phyloP scores from a whole-genome alignment of 2,113 vertebrate species.

The Sialia sialis region DNA sequence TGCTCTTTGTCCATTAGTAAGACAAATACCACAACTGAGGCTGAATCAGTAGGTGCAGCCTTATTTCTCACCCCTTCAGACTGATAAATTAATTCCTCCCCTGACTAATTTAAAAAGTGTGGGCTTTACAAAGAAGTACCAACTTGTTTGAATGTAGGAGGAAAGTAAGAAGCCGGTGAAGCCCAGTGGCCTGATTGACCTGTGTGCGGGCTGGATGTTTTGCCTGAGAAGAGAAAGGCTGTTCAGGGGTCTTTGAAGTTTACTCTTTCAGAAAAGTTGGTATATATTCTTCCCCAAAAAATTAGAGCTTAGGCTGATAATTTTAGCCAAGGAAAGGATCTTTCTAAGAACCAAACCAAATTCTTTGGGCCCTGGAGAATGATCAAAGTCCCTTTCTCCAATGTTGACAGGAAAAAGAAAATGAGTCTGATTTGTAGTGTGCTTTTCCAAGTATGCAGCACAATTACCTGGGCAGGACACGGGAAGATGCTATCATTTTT shows the following conservation, averaged over 20 bases:
- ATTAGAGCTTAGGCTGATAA: not conserved
- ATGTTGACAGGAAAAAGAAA: not conserved
- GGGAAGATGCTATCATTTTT: not conserved
- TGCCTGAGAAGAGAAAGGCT: not conserved
- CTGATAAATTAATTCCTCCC: not conserved
- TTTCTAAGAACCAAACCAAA: not conserved
- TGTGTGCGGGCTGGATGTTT: not conserved
- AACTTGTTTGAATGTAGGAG: constrained; percentile 52
- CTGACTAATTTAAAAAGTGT: constrained; percentile 42
- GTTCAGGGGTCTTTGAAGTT: not conserved
- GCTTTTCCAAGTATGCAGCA: not conserved
- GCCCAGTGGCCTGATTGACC: not conserved
- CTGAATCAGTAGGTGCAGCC: not conserved
- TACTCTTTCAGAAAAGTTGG: constrained; percentile 7
- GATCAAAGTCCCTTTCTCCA: not conserved
- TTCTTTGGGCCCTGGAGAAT: not conserved
- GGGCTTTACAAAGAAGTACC: not conserved
- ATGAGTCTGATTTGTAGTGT: not conserved
- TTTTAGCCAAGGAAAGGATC: not conserved
- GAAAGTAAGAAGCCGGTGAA: constrained; percentile 34
- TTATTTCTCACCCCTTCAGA: constrained; percentile 24
- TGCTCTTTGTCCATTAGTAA: not conserved
- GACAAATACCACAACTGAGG: not conserved
- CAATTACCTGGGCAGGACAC: not conserved
- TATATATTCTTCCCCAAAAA: not conserved